Evolutionary conservation across 2,888 invertebrate species (phyloP).

Genomic region (Cheilosia impressa): DNA sequence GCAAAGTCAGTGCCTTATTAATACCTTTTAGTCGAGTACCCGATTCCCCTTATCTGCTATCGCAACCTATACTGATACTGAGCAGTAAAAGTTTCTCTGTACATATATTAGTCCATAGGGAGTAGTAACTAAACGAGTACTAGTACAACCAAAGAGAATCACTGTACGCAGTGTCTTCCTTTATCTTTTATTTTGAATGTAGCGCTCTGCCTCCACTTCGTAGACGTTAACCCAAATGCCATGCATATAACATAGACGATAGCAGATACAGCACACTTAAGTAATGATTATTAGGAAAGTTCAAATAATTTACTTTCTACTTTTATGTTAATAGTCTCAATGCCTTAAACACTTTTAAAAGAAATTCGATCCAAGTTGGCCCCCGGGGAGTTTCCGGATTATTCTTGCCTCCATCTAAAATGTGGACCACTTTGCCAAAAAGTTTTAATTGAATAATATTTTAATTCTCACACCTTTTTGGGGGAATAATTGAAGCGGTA

Average conservation of each 20-base stretch:
- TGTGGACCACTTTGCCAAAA: slow-evolving; percentile 68
- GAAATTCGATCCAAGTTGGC: slow-evolving; percentile 58
- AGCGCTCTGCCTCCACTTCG: neutral
- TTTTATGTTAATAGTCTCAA: slow-evolving; percentile 59
- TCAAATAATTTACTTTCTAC: slow-evolving; percentile 64
- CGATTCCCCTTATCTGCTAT: too few species aligned
- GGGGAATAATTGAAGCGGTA: slow-evolving; percentile 26
- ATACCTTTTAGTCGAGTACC: too few species aligned
- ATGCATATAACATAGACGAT: neutral
- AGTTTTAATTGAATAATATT: slow-evolving; percentile 75
- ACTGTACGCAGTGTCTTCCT: neutral
- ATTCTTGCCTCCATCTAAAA: slow-evolving; percentile 48
- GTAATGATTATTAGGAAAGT: slow-evolving; percentile 74
- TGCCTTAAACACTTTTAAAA: slow-evolving; percentile 49
- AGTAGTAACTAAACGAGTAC: too few species aligned
- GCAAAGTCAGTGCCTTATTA: too few species aligned
- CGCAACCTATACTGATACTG: too few species aligned
- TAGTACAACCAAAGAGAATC: too few species aligned
- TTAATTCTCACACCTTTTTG: slow-evolving; percentile 73
- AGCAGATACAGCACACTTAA: slow-evolving; percentile 41
- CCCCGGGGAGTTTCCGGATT: slow-evolving; percentile 36
- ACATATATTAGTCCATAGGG: too few species aligned
- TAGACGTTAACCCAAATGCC: slow-evolving; percentile 21
- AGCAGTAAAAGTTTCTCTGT: too few species aligned
- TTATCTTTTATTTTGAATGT: neutral